These are phyloP conservation scores for Varanus salvator DNA, from an alignment of 2,113 vertebrate species.

Conservation along the genomic window DNA sequence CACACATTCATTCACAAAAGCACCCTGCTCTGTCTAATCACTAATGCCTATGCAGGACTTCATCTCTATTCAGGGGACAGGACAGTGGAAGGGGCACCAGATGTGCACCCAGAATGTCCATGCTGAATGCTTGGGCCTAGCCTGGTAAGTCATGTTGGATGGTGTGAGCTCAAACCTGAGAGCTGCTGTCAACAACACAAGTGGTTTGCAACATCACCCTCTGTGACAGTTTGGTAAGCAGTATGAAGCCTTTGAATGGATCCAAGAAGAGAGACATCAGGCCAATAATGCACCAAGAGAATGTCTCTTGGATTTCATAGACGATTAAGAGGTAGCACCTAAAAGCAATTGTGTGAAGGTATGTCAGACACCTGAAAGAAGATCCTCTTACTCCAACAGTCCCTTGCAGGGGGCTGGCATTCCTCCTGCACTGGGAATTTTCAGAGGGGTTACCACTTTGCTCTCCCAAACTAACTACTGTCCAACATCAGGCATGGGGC, in stretches of 20 bases:
- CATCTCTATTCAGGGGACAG: not conserved
- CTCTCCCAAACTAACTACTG: too few relatives aligned
- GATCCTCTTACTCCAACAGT: too few relatives aligned
- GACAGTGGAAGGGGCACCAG: not conserved
- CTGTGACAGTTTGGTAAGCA: not conserved
- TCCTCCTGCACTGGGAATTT: too few relatives aligned
- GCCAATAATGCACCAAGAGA: too few relatives aligned
- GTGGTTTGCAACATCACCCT: not conserved
- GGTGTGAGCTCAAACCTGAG: too few relatives aligned
- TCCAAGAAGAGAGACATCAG: too few relatives aligned
- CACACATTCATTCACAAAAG: not conserved
- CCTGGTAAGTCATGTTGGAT: not conserved
- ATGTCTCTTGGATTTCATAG: not conserved
- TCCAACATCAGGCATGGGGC: too few relatives aligned
- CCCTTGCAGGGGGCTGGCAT: too few relatives aligned
- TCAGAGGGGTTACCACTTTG: too few relatives aligned
- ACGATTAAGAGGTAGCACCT: not conserved
- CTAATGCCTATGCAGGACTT: not conserved
- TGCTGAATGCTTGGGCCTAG: not conserved
- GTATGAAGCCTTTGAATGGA: not conserved
- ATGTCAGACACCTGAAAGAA: not conserved
- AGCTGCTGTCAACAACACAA: not conserved
- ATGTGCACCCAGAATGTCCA: not conserved
- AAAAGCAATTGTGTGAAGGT: not conserved
- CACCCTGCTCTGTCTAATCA: not conserved